Evolutionary conservation across 2,888 invertebrate genomes (phyloP), one percentile per base, ranked within the genome.

Genomic region (Amblyjoppa fuscipennis): DNA sequence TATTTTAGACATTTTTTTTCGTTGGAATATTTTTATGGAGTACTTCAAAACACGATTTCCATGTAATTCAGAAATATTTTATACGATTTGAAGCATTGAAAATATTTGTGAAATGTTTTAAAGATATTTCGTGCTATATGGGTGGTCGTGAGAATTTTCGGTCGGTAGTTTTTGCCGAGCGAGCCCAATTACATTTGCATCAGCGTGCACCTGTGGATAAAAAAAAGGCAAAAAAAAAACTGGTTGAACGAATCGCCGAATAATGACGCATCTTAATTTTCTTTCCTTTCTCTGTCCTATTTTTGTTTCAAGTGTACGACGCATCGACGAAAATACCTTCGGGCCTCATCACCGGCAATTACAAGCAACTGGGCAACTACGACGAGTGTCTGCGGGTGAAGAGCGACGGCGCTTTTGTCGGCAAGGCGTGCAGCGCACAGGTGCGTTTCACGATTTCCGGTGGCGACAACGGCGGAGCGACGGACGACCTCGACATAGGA

Each of bases 351-450:
- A 96, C 96, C 88, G 97, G 97, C 0, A 96, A 96, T 64, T 95
- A 96, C 5, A 96, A 96, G 93, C 96, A 97, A 88, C 94, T 97
- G 84, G 97, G 97, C 0, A 97, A 97, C 94, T 97, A 96, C 91
- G 97, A 97, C 92, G 97, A 97, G 93, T 97, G 97, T 89, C 94
- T 96, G 16, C 89, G 92, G 61, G 92, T 94, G 28, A 94, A 93
- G 1, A 95, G 95, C 51, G 93, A 93, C 45, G 94, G 95, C 70
- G 92, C 93, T 1, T 95, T 96, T 59, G 92, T 94, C 70, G 96
- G 96, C 0, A 96, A 97, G 92, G 97, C 97, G 91, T 97, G 97
- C 92, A 94, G 96, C 13, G 96, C 96, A 0, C 96, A 96, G 88
- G 94, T 96, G 41, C 93, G 92, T 66, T 92, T 95, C 49, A 89